Conservation (phyloP, 1,140 invertebrate genomes). For the Pygmarrhopalites habei region DNA sequence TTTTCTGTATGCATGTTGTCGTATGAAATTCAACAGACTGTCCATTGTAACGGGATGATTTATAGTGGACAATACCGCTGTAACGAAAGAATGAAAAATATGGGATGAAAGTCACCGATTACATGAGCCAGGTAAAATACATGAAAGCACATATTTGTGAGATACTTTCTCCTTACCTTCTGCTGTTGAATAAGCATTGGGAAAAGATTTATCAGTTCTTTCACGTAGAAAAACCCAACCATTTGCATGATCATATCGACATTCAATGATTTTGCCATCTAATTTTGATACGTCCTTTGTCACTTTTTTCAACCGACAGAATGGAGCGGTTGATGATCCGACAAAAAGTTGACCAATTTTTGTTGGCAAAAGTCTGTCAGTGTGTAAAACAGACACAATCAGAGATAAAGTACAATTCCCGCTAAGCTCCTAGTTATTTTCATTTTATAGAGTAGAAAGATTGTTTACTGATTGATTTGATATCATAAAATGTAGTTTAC, state of each 20-base stretch:
- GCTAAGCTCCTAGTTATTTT: too few relatives aligned
- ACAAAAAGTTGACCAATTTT: slow-evolving; percentile 76
- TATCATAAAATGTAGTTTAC: too few relatives aligned
- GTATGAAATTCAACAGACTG: slow-evolving; percentile 64
- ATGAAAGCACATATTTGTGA: not conserved
- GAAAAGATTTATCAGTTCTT: slow-evolving; percentile 93
- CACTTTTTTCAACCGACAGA: slow-evolving; percentile 61
- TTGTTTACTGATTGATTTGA: too few relatives aligned
- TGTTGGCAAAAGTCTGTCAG: slow-evolving; percentile 62
- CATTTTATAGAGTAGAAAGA: too few relatives aligned
- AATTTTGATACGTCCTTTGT: slow-evolving; percentile 67
- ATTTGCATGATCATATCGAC: slow-evolving; percentile 58
- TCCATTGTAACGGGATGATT: slow-evolving; percentile 72
- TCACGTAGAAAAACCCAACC: slow-evolving; percentile 92
- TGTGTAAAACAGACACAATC: too few relatives aligned
- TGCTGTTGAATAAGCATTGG: slow-evolving; percentile 80
- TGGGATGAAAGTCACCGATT: not conserved
- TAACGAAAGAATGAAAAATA: slow-evolving; percentile 28
- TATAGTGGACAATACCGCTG: slow-evolving; percentile 54
- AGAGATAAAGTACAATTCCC: too few relatives aligned
- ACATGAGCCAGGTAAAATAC: not conserved
- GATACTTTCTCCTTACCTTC: slow-evolving; percentile 50
- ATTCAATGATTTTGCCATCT: slow-evolving; percentile 95
- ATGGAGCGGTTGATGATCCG: slow-evolving; percentile 58
- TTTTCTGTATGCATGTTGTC: slow-evolving; percentile 46